Evolutionary conservation across 2,797 vertebrate species (phyloP), one percentile per base, ranked within the genome.

Genomic region (Xerus rutilus): DNA sequence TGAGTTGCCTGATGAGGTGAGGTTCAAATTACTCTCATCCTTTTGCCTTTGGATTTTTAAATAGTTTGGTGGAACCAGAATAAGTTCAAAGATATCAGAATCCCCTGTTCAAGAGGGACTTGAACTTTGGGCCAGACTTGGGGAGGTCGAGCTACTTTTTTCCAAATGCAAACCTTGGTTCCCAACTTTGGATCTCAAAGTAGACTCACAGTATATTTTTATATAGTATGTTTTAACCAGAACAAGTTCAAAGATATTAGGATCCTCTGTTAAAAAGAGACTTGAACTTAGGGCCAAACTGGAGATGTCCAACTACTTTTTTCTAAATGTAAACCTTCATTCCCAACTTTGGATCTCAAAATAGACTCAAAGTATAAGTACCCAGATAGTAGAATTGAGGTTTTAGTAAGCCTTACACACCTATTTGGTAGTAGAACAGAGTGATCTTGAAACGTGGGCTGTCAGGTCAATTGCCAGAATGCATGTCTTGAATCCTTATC

Each of bases 31-130:
- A 77, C 65, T 69, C 28, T 76, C 18, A 72, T 95, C 49, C 65
- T 35, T 86, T 78, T 87, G 92, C 62, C 17, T 82, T 7, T 94
- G 76, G 23, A 25, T 92, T 92, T 62, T 93, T 92, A 67, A 69
- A 49, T 59, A 69, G n/a, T 72, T 45, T 43, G 12, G 9, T 57
- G 30, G 54, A 91, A 12, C 28, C 39, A 39, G 15, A 72, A 91
- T 21, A 62, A 3, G 15, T 89, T 89, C 62, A 92, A 7, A 52
- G 15, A 86, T 73, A 89, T 54, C 70, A 87, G 70, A 47, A 72
- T 59, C 64, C 35, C 8, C 30, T 74, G 3, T 89, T 96, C 57
- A 92, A 95, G 89, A 45, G 28, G 59, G 70, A 45, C 18, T 32
- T 95, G 72, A 83, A 74, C 73, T 45, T 97, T 52, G 43, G 52